These are phyloP conservation scores for Microcebus ravelobensis DNA, from an alignment of 2,113 vertebrate species.

Conservation along the genomic window DNA sequence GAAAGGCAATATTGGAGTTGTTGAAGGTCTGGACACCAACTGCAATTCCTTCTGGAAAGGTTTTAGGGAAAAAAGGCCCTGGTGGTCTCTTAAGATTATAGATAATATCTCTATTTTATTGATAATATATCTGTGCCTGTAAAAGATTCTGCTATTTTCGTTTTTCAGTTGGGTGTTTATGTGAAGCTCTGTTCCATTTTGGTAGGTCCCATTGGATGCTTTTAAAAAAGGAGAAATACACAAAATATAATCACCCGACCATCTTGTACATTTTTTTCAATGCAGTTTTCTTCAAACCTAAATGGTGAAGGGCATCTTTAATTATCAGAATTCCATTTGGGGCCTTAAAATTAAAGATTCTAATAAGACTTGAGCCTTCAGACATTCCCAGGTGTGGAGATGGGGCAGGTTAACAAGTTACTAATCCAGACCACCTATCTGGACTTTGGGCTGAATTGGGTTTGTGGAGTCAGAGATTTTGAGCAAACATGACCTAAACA, in stretches of 20 bases:
- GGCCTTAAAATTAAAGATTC: background rate
- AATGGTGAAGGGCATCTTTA: background rate
- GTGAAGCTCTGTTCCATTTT: background rate
- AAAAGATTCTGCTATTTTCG: background rate
- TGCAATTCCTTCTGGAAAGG: background rate
- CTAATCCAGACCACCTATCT: background rate
- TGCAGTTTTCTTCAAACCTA: background rate
- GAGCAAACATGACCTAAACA: background rate
- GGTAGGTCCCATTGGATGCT: background rate
- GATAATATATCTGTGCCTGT: background rate
- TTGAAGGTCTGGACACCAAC: conserved; percentile 14
- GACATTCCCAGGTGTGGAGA: background rate
- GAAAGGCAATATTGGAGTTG: background rate
- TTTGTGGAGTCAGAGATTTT: background rate
- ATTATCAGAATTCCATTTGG: background rate
- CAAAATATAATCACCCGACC: background rate
- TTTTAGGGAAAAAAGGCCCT: background rate
- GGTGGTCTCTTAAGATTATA: background rate
- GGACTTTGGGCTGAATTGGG: background rate
- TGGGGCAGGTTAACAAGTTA: background rate
- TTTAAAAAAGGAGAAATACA: background rate
- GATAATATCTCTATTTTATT: background rate
- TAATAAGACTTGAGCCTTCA: background rate
- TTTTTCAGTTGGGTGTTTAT: background rate
- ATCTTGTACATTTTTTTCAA: background rate